Evolutionary conservation across 2,888 invertebrate species (phyloP), one percentile per base, ranked within the genome.

Genomic region (Oeneis ivallda): DNA sequence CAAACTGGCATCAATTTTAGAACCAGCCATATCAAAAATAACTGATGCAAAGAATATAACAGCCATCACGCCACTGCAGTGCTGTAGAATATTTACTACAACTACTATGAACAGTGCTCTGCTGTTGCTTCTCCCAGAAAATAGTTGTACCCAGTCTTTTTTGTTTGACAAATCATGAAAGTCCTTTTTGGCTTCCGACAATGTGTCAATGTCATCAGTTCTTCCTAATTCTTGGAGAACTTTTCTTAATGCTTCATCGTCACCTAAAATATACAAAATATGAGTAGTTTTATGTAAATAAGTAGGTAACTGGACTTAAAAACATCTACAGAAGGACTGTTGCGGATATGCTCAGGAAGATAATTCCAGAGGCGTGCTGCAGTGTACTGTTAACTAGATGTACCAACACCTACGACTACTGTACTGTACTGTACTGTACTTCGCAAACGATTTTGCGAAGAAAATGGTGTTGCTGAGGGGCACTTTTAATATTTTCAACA

Each of bases 21-120:
- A 82, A 0, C 76, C 76, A 9, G 84, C 83, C 26, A 79, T 19
- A 0, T 80, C 74, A 57, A 84, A 84, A 62, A 85, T 84, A 0
- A 72, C 71, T 0, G 82, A 81, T 0, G 73, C 75, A 62, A 78
- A 84, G 15, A 81, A 77, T 1, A 72, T 41, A 0, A 83, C 75
- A 13, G 72, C 79, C 1, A 80, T 65, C 0, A 81, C 71, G 2
- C 84, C 85, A 58, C 84, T 84, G 62, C 78, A 63, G 61, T 82
- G 81, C 37, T 80, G 79, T 0, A 84, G 56, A 5, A 79, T 74
- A 6, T 74, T 71, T 17, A 85, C 66, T 3, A 70, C 66, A 1
- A 77, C 17, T 0, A 80, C 76, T 45, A 85, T 80, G 0, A 78
- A 70, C 5, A 85, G 39, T 0, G 84, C 80, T 65, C 72, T 77